Percentiles rank a stretch among this genome's conserved stretches.
These are phyloP conservation scores for Dryobates pubescens DNA, from an alignment of 2,797 vertebrate species.

Conservation along the genomic window DNA sequence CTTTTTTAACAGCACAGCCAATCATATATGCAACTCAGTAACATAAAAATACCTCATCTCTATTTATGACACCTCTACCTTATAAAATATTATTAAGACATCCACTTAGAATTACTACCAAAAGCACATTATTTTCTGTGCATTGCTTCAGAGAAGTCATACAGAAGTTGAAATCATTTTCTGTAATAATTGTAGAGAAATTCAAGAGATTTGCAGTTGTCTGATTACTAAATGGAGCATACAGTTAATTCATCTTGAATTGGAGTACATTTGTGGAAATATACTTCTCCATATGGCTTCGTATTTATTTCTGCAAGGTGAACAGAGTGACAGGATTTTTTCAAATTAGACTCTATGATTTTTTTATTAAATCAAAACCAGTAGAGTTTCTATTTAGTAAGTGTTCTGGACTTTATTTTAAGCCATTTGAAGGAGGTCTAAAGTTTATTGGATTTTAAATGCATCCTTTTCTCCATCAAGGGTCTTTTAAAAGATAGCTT, in stretches of 20 bases:
- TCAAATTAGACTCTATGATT: constrained; percentile 34
- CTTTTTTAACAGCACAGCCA: constrained; percentile 32
- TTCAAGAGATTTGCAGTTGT: neutral
- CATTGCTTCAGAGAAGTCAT: neutral
- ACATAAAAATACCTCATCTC: constrained; percentile 68
- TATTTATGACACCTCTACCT: constrained; percentile 50
- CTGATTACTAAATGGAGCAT: constrained; percentile 43
- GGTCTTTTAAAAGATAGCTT: constrained; percentile 70
- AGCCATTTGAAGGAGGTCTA: constrained; percentile 72
- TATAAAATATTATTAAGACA: constrained; percentile 37
- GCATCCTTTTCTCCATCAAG: constrained; percentile 65
- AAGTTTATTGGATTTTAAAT: constrained; percentile 76
- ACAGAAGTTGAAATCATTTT: constrained; percentile 3
- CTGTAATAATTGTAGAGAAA: neutral
- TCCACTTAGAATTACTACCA: constrained; percentile 9
- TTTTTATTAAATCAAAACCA: constrained; percentile 73
- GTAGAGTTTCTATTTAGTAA: constrained; percentile 68
- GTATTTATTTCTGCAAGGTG: constrained; percentile 76
- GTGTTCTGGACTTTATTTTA: constrained; percentile 73
- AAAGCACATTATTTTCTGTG: neutral
- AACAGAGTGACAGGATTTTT: constrained; percentile 65
- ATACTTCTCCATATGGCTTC: constrained; percentile 67
- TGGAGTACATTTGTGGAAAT: constrained; percentile 47
- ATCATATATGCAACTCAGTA: constrained; percentile 60
- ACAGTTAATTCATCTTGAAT: constrained; percentile 65